Percentiles rank a stretch among this genome's conserved stretches.
Conservation (phyloP, 2,888 invertebrate genomes). For the Lasioglossum morio region DNA sequence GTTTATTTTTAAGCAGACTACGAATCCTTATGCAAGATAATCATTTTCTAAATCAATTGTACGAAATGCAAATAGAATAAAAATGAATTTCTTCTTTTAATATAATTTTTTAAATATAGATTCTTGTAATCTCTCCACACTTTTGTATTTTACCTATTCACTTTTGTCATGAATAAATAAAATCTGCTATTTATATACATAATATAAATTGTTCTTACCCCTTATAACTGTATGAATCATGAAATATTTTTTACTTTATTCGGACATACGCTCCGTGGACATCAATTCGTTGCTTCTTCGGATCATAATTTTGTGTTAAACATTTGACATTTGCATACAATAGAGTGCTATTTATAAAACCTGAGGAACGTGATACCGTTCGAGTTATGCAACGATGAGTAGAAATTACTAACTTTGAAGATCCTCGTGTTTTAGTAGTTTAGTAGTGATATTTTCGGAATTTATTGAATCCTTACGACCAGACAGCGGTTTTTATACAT, state of each 20-base stretch:
- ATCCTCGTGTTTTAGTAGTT: neutral
- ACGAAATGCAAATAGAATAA: too few relatives aligned
- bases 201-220: too few relatives aligned
- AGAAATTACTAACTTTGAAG: neutral
- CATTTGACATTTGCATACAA: neutral
- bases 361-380: neutral
- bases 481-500: too few relatives aligned
- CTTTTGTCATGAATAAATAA: too few relatives aligned
- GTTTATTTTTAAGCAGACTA: neutral
- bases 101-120: too few relatives aligned
- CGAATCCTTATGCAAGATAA: too few relatives aligned
- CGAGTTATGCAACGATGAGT: neutral
- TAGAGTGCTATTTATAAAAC: neutral
- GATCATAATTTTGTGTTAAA: neutral
- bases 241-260: neutral
- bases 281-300: neutral
- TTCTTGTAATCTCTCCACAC: too few relatives aligned
- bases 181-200: too few relatives aligned
- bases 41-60: too few relatives aligned
- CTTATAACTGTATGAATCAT: too few relatives aligned
- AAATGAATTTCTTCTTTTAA: too few relatives aligned
- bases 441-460: neutral
- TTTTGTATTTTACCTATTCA: too few relatives aligned
- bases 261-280: neutral
- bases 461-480: neutral